Percentiles rank a stretch among this genome's conserved stretches.
These are phyloP conservation scores for Metopolophium dirhodum DNA, from an alignment of 1,140 invertebrate species.

Conservation along the genomic window DNA sequence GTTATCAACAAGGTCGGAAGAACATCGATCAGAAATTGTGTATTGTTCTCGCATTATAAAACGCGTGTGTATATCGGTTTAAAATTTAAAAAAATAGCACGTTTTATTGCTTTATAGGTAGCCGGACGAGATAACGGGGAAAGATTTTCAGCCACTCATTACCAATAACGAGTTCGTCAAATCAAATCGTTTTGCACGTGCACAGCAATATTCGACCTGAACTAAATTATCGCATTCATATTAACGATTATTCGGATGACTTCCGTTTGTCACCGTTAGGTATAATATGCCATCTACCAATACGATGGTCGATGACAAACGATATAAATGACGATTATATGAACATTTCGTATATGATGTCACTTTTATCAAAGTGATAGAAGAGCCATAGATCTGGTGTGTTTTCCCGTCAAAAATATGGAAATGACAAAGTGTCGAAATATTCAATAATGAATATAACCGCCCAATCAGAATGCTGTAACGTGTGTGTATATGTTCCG, in stretches of 20 bases:
- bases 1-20: conserved; percentile 18
- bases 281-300: neutral
- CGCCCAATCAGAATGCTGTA: neutral
- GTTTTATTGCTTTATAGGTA: conserved; percentile 50
- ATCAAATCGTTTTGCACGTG: neutral
- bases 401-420: neutral
- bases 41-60: neutral
- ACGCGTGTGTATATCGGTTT: neutral
- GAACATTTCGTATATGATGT: neutral
- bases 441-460: neutral
- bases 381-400: neutral
- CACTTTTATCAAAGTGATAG: neutral
- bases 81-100: neutral
- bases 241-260: neutral
- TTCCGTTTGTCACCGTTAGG: neutral
- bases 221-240: neutral
- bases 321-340: neutral
- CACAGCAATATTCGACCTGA: neutral
- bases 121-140: conserved; percentile 24
- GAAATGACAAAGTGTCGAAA: neutral
- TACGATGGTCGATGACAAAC: neutral
- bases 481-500: neutral
- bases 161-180: neutral
- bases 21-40: neutral
- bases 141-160: neutral